Conservation (phyloP, 1,140 invertebrate genomes). For the Heliconius melpomene region DNA sequence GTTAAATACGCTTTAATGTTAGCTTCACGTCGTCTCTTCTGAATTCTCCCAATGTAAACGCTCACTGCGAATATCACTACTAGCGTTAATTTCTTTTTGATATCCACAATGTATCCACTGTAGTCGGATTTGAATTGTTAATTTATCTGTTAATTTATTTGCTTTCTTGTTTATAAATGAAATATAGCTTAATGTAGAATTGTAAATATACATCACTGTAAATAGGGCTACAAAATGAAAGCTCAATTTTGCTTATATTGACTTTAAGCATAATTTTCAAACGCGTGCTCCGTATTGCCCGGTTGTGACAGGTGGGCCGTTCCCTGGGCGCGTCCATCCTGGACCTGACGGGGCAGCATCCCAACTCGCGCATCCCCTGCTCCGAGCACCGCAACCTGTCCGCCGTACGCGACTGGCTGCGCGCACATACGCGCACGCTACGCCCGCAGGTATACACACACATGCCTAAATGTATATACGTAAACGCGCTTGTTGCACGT, state of each 20-base stretch:
- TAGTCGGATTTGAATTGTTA: background rate
- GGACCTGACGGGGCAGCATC: slow-evolving; percentile 90
- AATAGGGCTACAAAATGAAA: background rate
- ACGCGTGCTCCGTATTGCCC: no score
- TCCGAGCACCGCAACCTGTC: slow-evolving; percentile 89
- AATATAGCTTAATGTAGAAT: background rate
- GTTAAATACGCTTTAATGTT: slow-evolving; percentile 35
- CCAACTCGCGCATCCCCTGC: slow-evolving; percentile 88
- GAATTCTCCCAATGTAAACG: slow-evolving; percentile 61
- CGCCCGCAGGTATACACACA: slow-evolving; percentile 62
- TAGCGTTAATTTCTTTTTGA: background rate
- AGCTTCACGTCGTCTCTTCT: slow-evolving; percentile 55
- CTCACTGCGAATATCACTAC: background rate
- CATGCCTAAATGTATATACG: background rate
- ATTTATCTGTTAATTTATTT: background rate
- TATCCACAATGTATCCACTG: background rate
- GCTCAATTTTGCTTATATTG: no score
- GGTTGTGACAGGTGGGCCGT: slow-evolving; percentile 86
- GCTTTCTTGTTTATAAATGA: background rate
- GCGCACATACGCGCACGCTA: slow-evolving; percentile 74
- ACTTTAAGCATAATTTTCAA: no score
- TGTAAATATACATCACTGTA: background rate
- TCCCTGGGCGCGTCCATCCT: slow-evolving; percentile 91
- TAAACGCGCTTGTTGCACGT: background rate
- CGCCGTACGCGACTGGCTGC: slow-evolving; percentile 87